Percentiles rank a stretch among this genome's conserved stretches.
Evolutionary conservation across 2,113 vertebrate species (phyloP).

Genomic region (Chionis minor): DNA sequence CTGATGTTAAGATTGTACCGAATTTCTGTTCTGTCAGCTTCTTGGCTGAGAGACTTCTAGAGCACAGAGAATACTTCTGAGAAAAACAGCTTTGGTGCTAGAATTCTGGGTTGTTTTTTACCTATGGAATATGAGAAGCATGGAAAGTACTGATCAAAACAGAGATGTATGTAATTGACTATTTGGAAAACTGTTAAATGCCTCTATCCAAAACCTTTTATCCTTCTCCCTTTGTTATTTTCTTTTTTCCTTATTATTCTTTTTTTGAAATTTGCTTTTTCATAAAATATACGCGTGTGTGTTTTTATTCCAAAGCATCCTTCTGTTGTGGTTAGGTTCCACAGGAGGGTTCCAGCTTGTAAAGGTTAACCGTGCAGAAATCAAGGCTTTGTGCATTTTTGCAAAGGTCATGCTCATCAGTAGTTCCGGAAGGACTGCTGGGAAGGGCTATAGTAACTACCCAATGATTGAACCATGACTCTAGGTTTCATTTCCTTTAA

Average conservation of each 20-base stretch:
- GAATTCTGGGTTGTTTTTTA: not conserved
- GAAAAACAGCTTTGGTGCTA: not conserved
- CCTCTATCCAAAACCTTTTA: not conserved
- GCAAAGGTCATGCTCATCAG: conserved; percentile 81
- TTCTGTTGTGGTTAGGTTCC: conserved; percentile 65
- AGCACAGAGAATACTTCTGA: not conserved
- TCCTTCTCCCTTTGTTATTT: not conserved
- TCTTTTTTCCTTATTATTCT: accelerated
- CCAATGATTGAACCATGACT: conserved; percentile 60
- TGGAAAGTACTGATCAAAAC: not conserved
- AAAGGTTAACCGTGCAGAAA: conserved; percentile 82
- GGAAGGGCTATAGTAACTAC: conserved; percentile 67
- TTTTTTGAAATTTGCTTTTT: not conserved
- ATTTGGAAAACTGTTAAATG: not conserved
- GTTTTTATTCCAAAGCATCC: conserved; percentile 48
- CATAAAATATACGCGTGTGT: not conserved
- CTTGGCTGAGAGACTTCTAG: not conserved
- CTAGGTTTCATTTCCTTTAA: conserved; percentile 75
- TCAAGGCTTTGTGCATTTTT: conserved; percentile 77
- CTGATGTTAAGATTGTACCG: not conserved
- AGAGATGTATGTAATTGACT: not conserved
- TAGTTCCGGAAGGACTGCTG: conserved; percentile 73
- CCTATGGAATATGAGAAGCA: not conserved
- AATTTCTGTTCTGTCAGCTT: not conserved
- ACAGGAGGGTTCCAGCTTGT: conserved; percentile 74